Evolutionary conservation across 2,113 vertebrate species (phyloP).

Genomic region (Pseudolaguvia tuberculata): DNA sequence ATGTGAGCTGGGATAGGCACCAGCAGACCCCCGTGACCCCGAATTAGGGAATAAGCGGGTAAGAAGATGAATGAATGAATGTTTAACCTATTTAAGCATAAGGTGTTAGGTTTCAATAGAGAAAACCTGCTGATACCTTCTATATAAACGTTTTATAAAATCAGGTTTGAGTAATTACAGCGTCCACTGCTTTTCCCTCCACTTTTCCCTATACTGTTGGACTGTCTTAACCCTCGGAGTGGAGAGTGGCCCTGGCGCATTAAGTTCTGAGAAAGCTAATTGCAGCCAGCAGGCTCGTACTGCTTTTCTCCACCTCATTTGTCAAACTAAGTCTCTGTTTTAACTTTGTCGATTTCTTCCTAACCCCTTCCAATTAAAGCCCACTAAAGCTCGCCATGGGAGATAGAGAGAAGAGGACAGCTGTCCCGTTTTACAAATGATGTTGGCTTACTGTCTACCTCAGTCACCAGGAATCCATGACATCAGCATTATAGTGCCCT

Average conservation of each 20-base stretch:
- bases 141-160: not conserved
- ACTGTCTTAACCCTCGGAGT: conserved; percentile 9
- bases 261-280: conserved; percentile 37
- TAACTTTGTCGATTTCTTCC: conserved; percentile 52
- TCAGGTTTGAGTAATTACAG: conserved; percentile 10
- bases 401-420: conserved; percentile 57
- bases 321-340: conserved; percentile 49
- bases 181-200: not conserved
- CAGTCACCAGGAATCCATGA: conserved; percentile 66
- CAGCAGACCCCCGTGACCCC: no score
- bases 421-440: conserved; percentile 60
- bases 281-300: conserved; percentile 36
- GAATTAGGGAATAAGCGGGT: no score
- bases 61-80: no score
- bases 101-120: not conserved
- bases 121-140: not conserved
- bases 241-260: conserved; percentile 25
- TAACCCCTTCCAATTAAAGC: conserved; percentile 55
- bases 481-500: conserved; percentile 51
- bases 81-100: no score
- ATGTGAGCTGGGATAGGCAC: no score
- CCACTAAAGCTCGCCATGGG: conserved; percentile 45
- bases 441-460: conserved; percentile 47
- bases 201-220: not conserved
- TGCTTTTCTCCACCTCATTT: conserved; percentile 47